Percentiles rank a stretch among this genome's conserved stretches.
These are phyloP conservation scores for Tillus elongatus DNA, from an alignment of 2,888 invertebrate species.

Conservation along the genomic window DNA sequence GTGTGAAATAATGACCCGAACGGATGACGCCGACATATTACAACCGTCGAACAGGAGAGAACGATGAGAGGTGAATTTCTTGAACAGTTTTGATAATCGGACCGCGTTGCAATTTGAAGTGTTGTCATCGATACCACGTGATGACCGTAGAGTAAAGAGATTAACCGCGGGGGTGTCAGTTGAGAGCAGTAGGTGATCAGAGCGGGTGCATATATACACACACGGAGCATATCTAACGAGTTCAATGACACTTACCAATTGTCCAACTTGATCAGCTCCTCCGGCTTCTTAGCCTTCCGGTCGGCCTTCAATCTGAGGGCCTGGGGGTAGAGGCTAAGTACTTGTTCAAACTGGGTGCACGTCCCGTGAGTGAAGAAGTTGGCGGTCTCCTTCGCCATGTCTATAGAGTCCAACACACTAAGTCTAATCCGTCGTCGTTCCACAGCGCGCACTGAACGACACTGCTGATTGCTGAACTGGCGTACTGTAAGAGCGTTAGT, in stretches of 20 bases:
- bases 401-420: not conserved
- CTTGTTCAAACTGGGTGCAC: slow-evolving; percentile 77
- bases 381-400: slow-evolving; percentile 75
- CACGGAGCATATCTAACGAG: too few relatives aligned
- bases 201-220: slow-evolving; percentile 4
- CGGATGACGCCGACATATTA: not conserved
- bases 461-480: slow-evolving; percentile 28
- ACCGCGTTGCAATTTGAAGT: slow-evolving; percentile 18
- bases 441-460: slow-evolving; percentile 9
- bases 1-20: too few relatives aligned
- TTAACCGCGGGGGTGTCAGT: slow-evolving; percentile 49
- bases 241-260: slow-evolving; percentile 70
- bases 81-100: not conserved
- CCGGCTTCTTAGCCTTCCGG: slow-evolving; percentile 83
- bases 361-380: slow-evolving; percentile 89
- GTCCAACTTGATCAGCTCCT: slow-evolving; percentile 89
- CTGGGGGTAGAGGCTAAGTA: slow-evolving; percentile 84
- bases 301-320: slow-evolving; percentile 85
- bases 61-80: not conserved
- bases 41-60: not conserved
- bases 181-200: slow-evolving; percentile 24
- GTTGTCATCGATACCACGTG: slow-evolving; percentile 66
- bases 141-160: slow-evolving; percentile 41
- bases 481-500: slow-evolving; percentile 24
- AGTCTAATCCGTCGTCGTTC: too few relatives aligned